Conservation (phyloP, 2,888 invertebrate genomes). For the Caenorhabditis zanzibari region DNA sequence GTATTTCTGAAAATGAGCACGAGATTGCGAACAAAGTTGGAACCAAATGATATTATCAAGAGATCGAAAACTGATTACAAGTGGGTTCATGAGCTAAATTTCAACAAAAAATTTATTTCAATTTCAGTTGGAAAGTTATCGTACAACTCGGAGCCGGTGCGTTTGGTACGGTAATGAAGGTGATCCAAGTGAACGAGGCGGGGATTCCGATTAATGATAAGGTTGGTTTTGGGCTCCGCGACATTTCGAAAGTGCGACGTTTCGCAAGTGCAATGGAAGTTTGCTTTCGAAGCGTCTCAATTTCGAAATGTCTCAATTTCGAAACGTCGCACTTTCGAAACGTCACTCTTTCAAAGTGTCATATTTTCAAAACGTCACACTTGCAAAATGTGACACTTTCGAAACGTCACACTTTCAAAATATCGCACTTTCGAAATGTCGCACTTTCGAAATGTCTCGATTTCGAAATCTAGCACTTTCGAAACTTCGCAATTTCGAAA, state of each 20-base stretch:
- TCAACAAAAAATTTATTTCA: too few relatives aligned
- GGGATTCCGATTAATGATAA: constrained; percentile 39
- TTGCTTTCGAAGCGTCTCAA: too few relatives aligned
- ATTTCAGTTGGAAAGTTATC: constrained; percentile 60
- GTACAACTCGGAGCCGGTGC: constrained; percentile 58
- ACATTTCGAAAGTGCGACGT: not conserved
- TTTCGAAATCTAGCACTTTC: too few relatives aligned
- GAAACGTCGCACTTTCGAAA: constrained; percentile 8
- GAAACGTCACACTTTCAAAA: too few relatives aligned
- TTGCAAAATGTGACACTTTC: too few relatives aligned
- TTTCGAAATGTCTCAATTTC: not conserved
- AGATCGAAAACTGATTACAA: constrained; percentile 55
- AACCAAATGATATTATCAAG: constrained; percentile 56
- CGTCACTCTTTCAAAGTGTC: not conserved
- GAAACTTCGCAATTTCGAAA: not conserved
- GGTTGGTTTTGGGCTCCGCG: not conserved
- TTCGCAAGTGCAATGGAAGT: not conserved
- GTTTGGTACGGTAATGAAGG: constrained; percentile 66
- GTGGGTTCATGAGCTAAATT: constrained; percentile 3
- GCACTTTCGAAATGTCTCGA: constrained; percentile 32
- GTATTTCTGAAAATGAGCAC: constrained; percentile 46
- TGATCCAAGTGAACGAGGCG: constrained; percentile 44
- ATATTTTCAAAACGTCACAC: too few relatives aligned
- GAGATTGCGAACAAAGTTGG: constrained; percentile 33
- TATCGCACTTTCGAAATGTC: too few relatives aligned